These are phyloP conservation scores for Cyprinodon diabolis DNA, from an alignment of 2,797 vertebrate genomes.

Conservation along the genomic window DNA sequence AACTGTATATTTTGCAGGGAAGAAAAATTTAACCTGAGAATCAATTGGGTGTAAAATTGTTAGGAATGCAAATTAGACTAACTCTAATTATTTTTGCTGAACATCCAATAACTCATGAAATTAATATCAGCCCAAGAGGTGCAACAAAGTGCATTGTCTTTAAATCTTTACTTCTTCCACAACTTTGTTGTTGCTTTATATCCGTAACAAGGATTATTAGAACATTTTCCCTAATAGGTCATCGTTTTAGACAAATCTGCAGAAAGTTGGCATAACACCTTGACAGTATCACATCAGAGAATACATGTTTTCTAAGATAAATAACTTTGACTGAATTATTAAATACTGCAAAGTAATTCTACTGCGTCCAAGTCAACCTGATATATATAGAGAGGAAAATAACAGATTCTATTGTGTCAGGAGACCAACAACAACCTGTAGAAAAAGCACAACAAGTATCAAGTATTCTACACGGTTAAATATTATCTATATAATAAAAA, in stretches of 20 bases:
- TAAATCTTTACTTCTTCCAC: neutral
- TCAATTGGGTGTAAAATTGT: neutral
- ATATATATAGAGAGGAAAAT: neutral
- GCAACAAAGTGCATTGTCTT: neutral
- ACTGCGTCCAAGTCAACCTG: neutral
- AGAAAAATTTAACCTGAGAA: neutral
- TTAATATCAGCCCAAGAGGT: neutral
- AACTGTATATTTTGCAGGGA: neutral
- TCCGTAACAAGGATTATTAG: too few relatives aligned
- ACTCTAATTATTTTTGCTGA: neutral
- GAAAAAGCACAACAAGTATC: neutral
- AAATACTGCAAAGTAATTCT: neutral
- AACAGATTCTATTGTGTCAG: neutral
- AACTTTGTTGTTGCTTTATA: too few relatives aligned
- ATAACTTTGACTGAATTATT: neutral
- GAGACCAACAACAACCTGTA: neutral
- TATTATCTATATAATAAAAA: neutral
- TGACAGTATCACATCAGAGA: neutral
- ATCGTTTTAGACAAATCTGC: neutral
- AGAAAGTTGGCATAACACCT: neutral
- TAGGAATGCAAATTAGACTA: neutral
- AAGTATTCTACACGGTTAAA: conserved; percentile 15
- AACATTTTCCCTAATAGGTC: too few relatives aligned
- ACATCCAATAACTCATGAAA: neutral
- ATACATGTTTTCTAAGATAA: neutral